phyloP scores from a whole-genome alignment of 2,888 invertebrate genomes.

The Ormyrus nitidulus region DNA sequence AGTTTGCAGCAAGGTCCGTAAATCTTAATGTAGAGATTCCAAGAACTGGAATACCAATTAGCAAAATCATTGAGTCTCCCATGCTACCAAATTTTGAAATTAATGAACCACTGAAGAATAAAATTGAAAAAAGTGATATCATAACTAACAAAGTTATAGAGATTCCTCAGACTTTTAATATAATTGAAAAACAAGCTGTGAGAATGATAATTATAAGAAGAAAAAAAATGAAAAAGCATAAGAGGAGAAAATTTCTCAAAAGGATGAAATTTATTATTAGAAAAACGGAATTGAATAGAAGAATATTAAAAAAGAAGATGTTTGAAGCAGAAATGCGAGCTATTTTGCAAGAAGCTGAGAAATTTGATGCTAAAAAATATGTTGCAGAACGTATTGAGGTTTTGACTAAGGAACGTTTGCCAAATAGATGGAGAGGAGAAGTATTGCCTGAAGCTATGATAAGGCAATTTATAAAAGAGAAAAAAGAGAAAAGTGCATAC shows the following conservation, averaged over 20 bases:
- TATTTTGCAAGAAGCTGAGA: conserved; percentile 84
- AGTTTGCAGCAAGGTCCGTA: conserved; percentile 60
- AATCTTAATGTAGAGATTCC: conserved; percentile 65
- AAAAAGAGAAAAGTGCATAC: conserved; percentile 73
- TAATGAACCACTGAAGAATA: conserved; percentile 63
- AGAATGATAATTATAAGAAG: conserved; percentile 86
- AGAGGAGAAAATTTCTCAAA: conserved; percentile 86
- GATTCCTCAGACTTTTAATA: conserved; percentile 74
- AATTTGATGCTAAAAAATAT: conserved; percentile 85
- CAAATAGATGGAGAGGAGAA: conserved; percentile 79
- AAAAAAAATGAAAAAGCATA: conserved; percentile 92
- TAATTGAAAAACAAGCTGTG: conserved; percentile 83
- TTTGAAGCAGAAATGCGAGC: conserved; percentile 85
- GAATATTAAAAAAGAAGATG: conserved; percentile 84
- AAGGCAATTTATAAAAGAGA: conserved; percentile 81
- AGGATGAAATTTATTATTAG: conserved; percentile 87
- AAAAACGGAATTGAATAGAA: conserved; percentile 82
- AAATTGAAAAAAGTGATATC: conserved; percentile 68
- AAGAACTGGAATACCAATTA: conserved; percentile 46
- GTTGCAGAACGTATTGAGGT: conserved; percentile 81
- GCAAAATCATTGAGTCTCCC: conserved; percentile 66
- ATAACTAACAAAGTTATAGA: conserved; percentile 77
- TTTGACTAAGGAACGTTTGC: conserved; percentile 80
- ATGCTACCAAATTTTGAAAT: conserved; percentile 61
- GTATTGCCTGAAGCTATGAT: conserved; percentile 83